Base-by-base conservation (phyloP, 1,140 invertebrate species). In the Subanguina moxae region DNA sequence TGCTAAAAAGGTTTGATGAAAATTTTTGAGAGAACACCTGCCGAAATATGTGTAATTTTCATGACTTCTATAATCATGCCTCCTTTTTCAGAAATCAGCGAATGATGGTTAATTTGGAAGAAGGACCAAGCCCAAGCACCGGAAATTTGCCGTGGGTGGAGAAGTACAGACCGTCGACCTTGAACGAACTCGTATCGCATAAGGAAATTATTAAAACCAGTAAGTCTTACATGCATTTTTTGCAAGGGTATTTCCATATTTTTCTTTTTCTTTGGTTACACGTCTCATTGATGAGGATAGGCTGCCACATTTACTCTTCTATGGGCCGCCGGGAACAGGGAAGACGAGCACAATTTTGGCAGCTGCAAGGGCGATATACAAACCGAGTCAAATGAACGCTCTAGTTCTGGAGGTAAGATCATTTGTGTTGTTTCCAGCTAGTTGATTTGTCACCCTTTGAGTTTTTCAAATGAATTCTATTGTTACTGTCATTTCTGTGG, bases 341-440 rank as follows among this genome's bases (percentile, higher is more conserved):
- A 97, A 98, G 86, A 98, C 95, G 0, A 95, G 91, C 76, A 97
- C 95, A 21, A 97, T 99, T 76, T 85, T 98, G 65, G 95, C 96
- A 43, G 93, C 92, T 85, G 94, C 95, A 0, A 89, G 88, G 79
- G 89, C 94, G 85, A 87, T 99, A 38, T 99, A 97, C 82, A 88
- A 89, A 23, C 89, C 90, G 57, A 86, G 87, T 71, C 90, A 94
- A 82, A 90, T 93, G 76, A 89, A 87, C 83, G 91, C 90, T 21
- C 92, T 93, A 90, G 91, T 93, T 71, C 78, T 87, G 23, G 86
- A 86, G 79, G 82, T 82, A 19, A 42, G 17, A 25, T 46, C 21
- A 28, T 61, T 5, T 28, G 8, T 27, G 62, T 57, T 23, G 56
- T 15, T 56, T 30, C 11, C 32, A 38, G 32, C 32, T 38, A n/a